phyloP scores from a whole-genome alignment of 2,797 vertebrate species.

The Danio jaintianensis region DNA sequence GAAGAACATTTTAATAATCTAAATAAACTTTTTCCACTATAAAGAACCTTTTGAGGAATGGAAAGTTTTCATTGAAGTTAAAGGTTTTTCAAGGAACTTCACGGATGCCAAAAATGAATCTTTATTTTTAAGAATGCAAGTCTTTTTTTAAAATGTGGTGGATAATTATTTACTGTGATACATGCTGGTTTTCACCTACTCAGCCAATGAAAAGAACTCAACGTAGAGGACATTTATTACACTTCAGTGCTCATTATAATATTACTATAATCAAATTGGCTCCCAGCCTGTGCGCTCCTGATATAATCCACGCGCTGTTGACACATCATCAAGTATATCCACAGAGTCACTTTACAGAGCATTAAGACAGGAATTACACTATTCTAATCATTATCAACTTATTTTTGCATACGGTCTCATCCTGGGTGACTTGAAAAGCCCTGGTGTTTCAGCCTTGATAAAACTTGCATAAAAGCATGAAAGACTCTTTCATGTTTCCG shows the following conservation, averaged over 20 bases:
- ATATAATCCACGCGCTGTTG: slow-evolving; percentile 6
- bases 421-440: slow-evolving; percentile 40
- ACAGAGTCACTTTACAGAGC: slow-evolving; percentile 37
- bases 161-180: slow-evolving; percentile 20
- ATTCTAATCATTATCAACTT: slow-evolving; percentile 39
- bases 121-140: no score
- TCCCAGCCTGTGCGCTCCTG: not conserved
- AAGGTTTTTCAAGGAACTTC: no score
- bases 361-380: not conserved
- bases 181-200: slow-evolving; percentile 11
- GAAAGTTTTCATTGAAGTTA: no score
- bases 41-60: no score
- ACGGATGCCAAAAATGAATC: no score
- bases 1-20: no score
- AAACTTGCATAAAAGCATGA: slow-evolving; percentile 49
- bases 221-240: slow-evolving; percentile 9
- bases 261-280: not conserved
- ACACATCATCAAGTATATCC: slow-evolving; percentile 27
- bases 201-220: not conserved
- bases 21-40: no score
- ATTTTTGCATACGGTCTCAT: slow-evolving; percentile 29
- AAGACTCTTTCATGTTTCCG: slow-evolving; percentile 52
- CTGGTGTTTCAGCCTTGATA: slow-evolving; percentile 46
- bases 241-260: not conserved
- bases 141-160: no score